Percentiles rank a stretch among this genome's conserved stretches.
These are phyloP conservation scores for Oconnorella tubifera DNA, from an alignment of 2,888 invertebrate species.

Conservation along the genomic window DNA sequence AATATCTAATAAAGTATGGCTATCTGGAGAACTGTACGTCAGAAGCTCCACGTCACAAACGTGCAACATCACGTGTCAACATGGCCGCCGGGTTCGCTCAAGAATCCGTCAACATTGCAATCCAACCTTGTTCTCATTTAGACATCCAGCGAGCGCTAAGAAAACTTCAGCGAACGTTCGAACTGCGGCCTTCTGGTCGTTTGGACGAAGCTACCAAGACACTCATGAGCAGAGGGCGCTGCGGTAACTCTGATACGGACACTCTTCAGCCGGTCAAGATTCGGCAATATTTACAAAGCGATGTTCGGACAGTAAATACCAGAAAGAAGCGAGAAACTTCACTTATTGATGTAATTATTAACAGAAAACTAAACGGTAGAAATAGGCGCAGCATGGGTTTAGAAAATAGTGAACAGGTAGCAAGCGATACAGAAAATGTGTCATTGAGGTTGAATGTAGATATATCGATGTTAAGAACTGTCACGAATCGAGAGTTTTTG, in stretches of 20 bases:
- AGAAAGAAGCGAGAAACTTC: too few relatives aligned
- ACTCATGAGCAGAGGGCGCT: conserved; percentile 28
- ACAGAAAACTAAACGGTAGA: too few relatives aligned
- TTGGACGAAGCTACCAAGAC: conserved; percentile 27
- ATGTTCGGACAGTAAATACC: too few relatives aligned
- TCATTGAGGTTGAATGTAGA: too few relatives aligned
- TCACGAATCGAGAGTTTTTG: too few relatives aligned
- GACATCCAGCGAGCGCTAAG: conserved; percentile 21
- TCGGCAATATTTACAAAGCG: too few relatives aligned
- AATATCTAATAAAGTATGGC: conserved; percentile 22
- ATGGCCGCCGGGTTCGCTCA: not conserved
- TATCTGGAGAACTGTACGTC: conserved; percentile 15
- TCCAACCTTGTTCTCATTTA: conserved; percentile 16
- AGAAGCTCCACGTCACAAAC: not conserved
- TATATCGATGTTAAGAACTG: too few relatives aligned
- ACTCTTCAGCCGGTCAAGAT: not conserved
- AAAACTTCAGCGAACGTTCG: conserved; percentile 23
- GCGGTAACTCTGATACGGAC: conserved; percentile 32
- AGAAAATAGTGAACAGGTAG: too few relatives aligned
- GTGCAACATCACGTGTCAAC: not conserved
- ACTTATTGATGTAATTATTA: too few relatives aligned
- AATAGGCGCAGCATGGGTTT: too few relatives aligned
- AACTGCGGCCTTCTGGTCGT: conserved; percentile 25
- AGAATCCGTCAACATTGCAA: not conserved
- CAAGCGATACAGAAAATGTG: too few relatives aligned